Evolutionary conservation across 2,797 vertebrate genomes (phyloP), one percentile per base, ranked within the genome.

Genomic region (Lacerta bilineata): DNA sequence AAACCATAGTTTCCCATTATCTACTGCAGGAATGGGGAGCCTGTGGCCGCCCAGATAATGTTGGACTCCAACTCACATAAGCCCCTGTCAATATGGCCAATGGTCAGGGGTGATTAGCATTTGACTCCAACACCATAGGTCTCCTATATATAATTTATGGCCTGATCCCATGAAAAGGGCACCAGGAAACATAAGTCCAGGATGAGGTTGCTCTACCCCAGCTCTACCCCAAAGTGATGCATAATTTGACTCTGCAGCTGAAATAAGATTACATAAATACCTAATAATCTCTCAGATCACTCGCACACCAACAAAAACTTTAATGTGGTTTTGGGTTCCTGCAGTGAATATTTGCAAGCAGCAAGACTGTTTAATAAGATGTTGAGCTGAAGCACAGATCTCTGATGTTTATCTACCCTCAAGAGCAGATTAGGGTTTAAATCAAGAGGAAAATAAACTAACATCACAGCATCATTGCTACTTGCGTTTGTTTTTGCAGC

Each of bases 381-480:
- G 75, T 84, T 75, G 43, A 39, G 80, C 50, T 75, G 33, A 87
- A 75, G n/a, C 36, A 55, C 71, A 81, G 50, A 68, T 76, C 29
- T 43, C 71, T 43, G 43, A 75, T 84, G 76, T 43, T 87, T n/a
- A 76, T 76, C 75, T 87, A 46, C 43, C 59, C 43, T 68, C 36
- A 59, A 84, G 59, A 87, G 13, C 59, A 85, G 29, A 87, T 87
- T 87, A 87, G 77, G 36, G 29, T 41, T 85, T 80, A 87, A 86
- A 78, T 84, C 4, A 77, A 91, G 90, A 90, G 71, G 11, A 76
- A 85, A 64, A 81, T 6, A 1, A 66, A 17, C 75, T 39, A 85
- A 75, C 29, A 33, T 74, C 41, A 79, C 39, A 88, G 72, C 80
- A 83, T 78, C 29, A 72, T 50, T 23, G 10, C 46, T 55, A 81